These are phyloP conservation scores for Pseudoips prasinana DNA, from an alignment of 2,888 invertebrate species.

Conservation along the genomic window DNA sequence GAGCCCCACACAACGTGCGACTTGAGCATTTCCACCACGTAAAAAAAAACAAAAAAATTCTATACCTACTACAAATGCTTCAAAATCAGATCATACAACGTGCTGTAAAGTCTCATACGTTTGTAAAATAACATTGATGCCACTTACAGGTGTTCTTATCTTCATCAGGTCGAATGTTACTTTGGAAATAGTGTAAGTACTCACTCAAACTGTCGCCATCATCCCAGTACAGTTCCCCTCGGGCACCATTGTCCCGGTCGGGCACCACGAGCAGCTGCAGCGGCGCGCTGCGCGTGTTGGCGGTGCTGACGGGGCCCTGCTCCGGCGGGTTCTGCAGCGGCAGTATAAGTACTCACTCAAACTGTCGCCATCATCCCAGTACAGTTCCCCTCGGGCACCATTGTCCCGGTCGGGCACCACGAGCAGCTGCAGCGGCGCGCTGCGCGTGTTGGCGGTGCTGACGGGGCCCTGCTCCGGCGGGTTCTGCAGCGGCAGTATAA, in stretches of 20 bases:
- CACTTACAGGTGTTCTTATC: too few relatives aligned
- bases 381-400: slow-evolving; percentile 83
- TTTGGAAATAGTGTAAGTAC: too few relatives aligned
- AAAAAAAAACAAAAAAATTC: too few relatives aligned
- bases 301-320: slow-evolving; percentile 73
- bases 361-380: slow-evolving; percentile 85
- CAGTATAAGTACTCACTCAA: slow-evolving; percentile 84
- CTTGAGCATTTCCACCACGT: too few relatives aligned
- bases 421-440: slow-evolving; percentile 84
- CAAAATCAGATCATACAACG: too few relatives aligned
- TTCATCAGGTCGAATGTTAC: too few relatives aligned
- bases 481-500: too few relatives aligned
- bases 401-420: slow-evolving; percentile 79
- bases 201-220: slow-evolving; percentile 89
- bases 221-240: slow-evolving; percentile 90
- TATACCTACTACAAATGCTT: too few relatives aligned
- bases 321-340: slow-evolving; percentile 84
- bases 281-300: slow-evolving; percentile 82
- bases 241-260: slow-evolving; percentile 72
- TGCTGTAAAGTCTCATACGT: too few relatives aligned
- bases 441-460: slow-evolving; percentile 82
- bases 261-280: slow-evolving; percentile 85
- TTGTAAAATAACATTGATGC: too few relatives aligned
- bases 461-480: not conserved
- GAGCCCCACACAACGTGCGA: too few relatives aligned